phyloP scores from a whole-genome alignment of 2,888 invertebrate genomes.

The Nemotelus nigrinus region DNA sequence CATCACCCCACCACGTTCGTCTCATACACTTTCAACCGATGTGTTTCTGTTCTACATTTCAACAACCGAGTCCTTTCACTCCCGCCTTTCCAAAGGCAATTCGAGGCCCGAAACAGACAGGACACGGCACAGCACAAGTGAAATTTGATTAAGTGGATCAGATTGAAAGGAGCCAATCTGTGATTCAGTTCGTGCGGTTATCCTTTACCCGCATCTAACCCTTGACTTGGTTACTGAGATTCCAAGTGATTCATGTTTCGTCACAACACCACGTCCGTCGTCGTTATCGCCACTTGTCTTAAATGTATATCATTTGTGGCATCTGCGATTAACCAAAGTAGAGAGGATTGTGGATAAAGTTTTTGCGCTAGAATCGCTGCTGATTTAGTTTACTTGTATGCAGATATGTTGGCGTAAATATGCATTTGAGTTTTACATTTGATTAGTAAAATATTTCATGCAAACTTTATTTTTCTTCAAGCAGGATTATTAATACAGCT shows the following conservation, averaged over 20 bases:
- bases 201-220: slow-evolving; percentile 23
- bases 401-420: too few species aligned
- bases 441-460: too few species aligned
- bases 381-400: too few species aligned
- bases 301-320: too few species aligned
- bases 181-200: slow-evolving; percentile 29
- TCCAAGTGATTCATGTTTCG: slow-evolving; percentile 27
- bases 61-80: neutral
- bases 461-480: too few species aligned
- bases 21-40: neutral
- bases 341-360: too few species aligned
- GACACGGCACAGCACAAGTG: neutral
- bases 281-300: too few species aligned
- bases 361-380: too few species aligned
- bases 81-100: neutral
- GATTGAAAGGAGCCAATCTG: slow-evolving; percentile 29
- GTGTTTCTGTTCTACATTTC: neutral
- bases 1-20: neutral
- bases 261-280: slow-evolving; percentile 13
- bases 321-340: too few species aligned
- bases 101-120: neutral
- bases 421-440: too few species aligned
- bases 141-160: slow-evolving; percentile 39
- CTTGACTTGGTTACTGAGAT: slow-evolving; percentile 18
- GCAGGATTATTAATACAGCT: too few species aligned